These are phyloP conservation scores for Eumeta japonica DNA, from an alignment of 1,140 invertebrate genomes.

Conservation along the genomic window DNA sequence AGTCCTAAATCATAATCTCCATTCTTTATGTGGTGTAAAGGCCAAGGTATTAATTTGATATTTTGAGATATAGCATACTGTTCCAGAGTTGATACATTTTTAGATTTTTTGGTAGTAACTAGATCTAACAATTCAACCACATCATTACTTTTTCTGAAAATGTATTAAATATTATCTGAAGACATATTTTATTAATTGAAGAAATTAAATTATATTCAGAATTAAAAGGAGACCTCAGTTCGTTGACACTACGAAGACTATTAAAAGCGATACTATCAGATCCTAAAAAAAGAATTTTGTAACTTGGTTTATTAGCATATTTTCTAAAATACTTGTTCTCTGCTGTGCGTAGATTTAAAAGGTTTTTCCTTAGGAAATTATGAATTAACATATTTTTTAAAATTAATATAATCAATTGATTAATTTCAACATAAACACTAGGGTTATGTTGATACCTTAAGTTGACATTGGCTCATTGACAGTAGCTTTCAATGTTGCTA, in stretches of 20 bases:
- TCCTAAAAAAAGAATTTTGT: slow-evolving; percentile 46
- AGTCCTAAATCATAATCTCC: slow-evolving; percentile 41
- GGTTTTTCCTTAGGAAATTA: slow-evolving; percentile 24
- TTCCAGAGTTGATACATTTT: slow-evolving; percentile 31
- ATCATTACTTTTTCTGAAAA: slow-evolving; percentile 29
- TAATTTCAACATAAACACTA: too few species aligned
- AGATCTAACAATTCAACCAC: slow-evolving; percentile 30
- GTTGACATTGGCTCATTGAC: too few species aligned
- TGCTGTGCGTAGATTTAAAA: too few species aligned
- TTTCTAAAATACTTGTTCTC: slow-evolving; percentile 13
- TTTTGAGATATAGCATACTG: slow-evolving; percentile 35
- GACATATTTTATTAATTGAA: background rate
- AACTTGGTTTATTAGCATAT: slow-evolving; percentile 18
- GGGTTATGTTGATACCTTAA: too few species aligned
- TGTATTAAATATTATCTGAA: slow-evolving; percentile 1
- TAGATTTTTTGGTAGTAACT: slow-evolving; percentile 32
- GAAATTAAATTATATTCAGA: background rate
- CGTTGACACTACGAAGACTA: slow-evolving; percentile 39
- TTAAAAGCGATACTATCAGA: slow-evolving; percentile 40
- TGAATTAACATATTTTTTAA: too few species aligned
- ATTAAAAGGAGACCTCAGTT: slow-evolving; percentile 28
- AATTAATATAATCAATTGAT: too few species aligned
- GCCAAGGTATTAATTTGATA: slow-evolving; percentile 36
- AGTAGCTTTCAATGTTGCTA: too few species aligned
- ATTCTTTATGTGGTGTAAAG: slow-evolving; percentile 22